phyloP scores from a whole-genome alignment of 2,888 invertebrate genomes.

The Drosophila putrida region DNA sequence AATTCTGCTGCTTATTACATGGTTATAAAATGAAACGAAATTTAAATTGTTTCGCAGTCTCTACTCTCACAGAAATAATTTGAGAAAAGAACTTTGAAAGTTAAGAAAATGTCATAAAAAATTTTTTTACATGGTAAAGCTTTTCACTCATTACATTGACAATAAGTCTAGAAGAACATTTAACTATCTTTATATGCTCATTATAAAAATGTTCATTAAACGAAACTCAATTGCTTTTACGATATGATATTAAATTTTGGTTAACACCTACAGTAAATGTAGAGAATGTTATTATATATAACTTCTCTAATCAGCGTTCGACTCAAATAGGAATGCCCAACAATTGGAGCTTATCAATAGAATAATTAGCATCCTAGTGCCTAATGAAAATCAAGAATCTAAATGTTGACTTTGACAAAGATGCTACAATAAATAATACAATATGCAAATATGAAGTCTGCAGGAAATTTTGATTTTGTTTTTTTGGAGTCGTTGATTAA shows the following conservation, averaged over 20 bases:
- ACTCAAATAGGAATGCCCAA: conserved; percentile 1
- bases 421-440: conserved; percentile 4
- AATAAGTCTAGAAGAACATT: too few relatives aligned
- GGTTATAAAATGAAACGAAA: too few relatives aligned
- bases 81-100: too few relatives aligned
- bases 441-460: conserved; percentile 15
- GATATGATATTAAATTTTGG: not conserved
- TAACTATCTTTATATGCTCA: too few relatives aligned
- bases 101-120: too few relatives aligned
- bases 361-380: conserved; percentile 36
- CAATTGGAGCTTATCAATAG: conserved; percentile 27
- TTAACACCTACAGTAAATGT: conserved; percentile 1
- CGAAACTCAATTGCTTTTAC: too few relatives aligned
- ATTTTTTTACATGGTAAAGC: too few relatives aligned
- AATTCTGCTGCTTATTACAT: too few relatives aligned
- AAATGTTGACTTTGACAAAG: conserved; percentile 11
- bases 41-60: too few relatives aligned
- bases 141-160: too few relatives aligned
- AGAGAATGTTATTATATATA: not conserved
- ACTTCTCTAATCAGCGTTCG: conserved; percentile 33
- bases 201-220: not conserved
- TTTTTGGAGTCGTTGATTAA: conserved; percentile 19
- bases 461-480: conserved; percentile 7
- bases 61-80: too few relatives aligned
- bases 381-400: conserved; percentile 46